Evolutionary conservation across 2,888 invertebrate species (phyloP), one percentile per base, ranked within the genome.

Genomic region (Clistopyga incitator): DNA sequence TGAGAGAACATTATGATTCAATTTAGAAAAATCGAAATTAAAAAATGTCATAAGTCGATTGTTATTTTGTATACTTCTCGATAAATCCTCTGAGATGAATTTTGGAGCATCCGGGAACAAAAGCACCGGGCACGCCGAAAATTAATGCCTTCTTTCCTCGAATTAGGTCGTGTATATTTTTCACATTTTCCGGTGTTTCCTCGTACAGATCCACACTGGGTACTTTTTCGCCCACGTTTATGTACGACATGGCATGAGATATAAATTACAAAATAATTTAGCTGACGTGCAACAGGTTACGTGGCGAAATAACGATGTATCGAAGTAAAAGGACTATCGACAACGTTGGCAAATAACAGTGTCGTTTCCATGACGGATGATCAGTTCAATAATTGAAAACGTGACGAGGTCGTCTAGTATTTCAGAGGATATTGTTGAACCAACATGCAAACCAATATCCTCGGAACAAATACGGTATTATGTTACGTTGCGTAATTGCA

Each of bases 51-150:
- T 29, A 92, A 50, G 86, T 34, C 45, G 18, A 11, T n/a, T 15
- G 15, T 29, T 64, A 64, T n/a, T 0, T 42, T 23, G 61, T 54
- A 67, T 85, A 92, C 78, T 92, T 89, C 23, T 92, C 88, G 2
- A 95, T 90, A 86, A 93, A 94, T 10, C 94, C 94, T 23, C 94
- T 93, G 20, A 94, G 89, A 90, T 94, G 94, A 52, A 94, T 94
- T 87, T 93, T 93, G 54, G 93, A 92, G 86, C 94, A 94, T 23
- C 94, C 94, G 20, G 94, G 94, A 10, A 94, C 94, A 86, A 94
- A 95, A 6, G 94, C 94, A 15, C 94, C 94, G 10, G 94, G 94
- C 2, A 95, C 94, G 13, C 93, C 94, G 88, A 95, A 94, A 45
- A 94, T 89, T 42, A 95, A 90, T 8, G 93, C 93, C 83, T 93